These are phyloP conservation scores for Poecilia velifera DNA, from an alignment of 2,797 vertebrate genomes.

Conservation along the genomic window DNA sequence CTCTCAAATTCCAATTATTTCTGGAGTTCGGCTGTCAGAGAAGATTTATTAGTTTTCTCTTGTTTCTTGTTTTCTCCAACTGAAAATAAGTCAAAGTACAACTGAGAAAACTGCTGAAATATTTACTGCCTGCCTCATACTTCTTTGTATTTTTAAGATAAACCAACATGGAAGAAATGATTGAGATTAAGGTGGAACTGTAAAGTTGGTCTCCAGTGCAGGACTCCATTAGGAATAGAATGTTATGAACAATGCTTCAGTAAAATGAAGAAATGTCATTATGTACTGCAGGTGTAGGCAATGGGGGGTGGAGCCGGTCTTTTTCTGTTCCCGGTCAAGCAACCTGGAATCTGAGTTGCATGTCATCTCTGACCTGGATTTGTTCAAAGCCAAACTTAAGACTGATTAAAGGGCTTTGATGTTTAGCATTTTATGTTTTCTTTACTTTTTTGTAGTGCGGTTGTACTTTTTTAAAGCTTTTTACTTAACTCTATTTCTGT, in stretches of 20 bases:
- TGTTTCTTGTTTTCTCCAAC: slow-evolving; percentile 27
- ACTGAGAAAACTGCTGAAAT: slow-evolving; percentile 13
- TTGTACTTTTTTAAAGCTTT: no score
- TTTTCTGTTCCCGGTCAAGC: no score
- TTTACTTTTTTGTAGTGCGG: no score
- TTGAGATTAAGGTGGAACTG: slow-evolving; percentile 11
- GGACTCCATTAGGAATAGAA: slow-evolving; percentile 7
- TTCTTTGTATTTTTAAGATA: slow-evolving; percentile 10
- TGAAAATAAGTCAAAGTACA: slow-evolving; percentile 27
- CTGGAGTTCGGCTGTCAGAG: slow-evolving; percentile 44
- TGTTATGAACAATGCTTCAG: slow-evolving; percentile 5
- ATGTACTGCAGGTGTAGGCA: neutral
- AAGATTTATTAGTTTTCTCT: slow-evolving; percentile 47
- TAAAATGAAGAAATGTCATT: neutral
- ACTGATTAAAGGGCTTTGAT: no score
- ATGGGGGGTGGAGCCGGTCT: no score
- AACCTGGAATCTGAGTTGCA: no score
- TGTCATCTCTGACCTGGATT: no score
- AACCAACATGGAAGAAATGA: slow-evolving; percentile 25
- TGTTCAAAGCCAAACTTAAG: no score
- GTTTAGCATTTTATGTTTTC: no score
- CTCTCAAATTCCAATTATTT: slow-evolving; percentile 56
- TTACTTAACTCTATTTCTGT: no score
- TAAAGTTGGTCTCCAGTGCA: neutral
- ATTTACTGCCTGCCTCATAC: slow-evolving; percentile 11